Evolutionary conservation across 2,888 invertebrate genomes (phyloP).

Genomic region (Atethmia centrago): DNA sequence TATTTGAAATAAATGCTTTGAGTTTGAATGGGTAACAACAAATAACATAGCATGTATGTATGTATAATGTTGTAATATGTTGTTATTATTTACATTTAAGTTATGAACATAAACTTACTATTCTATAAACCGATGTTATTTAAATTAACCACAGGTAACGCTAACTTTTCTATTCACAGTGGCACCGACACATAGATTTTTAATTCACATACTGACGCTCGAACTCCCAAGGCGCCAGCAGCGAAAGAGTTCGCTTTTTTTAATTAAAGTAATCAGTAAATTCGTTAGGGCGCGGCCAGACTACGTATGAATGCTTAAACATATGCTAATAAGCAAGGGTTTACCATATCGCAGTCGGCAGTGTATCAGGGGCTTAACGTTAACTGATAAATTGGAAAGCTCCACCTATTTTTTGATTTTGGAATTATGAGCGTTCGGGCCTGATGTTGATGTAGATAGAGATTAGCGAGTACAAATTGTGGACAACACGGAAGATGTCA

Average conservation of each 20-base stretch:
- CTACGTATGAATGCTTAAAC: constrained; percentile 69
- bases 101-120: background rate
- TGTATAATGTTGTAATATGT: background rate
- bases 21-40: too few species aligned
- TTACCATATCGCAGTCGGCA: constrained; percentile 56
- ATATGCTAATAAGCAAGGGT: constrained; percentile 67
- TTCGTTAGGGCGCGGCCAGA: constrained; percentile 81
- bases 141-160: constrained; percentile 15
- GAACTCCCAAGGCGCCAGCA: constrained; percentile 77
- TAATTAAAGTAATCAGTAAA: constrained; percentile 90
- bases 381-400: constrained; percentile 52
- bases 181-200: constrained; percentile 81
- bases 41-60: too few species aligned
- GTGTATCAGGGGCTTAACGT: constrained; percentile 57
- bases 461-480: background rate
- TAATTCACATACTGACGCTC: constrained; percentile 79
- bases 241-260: constrained; percentile 88
- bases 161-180: constrained; percentile 6
- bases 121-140: background rate
- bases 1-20: too few species aligned
- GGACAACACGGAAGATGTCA: background rate
- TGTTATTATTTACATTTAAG: background rate
- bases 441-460: constrained; percentile 32
- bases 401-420: constrained; percentile 64
- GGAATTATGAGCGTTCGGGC: constrained; percentile 33